Conservation (phyloP, 2,797 vertebrate species). For the Atherinosoma microstoma region DNA sequence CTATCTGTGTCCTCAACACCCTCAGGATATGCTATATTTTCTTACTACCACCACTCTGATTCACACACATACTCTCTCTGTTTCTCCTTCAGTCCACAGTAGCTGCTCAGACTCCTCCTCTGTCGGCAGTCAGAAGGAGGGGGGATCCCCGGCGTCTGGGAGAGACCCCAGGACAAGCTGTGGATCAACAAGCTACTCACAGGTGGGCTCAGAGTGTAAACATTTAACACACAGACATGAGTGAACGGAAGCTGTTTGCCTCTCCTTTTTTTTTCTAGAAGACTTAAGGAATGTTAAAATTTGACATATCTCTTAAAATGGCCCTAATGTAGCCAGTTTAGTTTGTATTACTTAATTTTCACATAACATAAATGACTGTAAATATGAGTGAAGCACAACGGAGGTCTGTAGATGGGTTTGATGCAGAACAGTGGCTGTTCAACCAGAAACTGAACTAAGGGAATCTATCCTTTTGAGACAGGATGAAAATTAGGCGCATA, state of each 20-base stretch:
- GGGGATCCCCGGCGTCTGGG: constrained; percentile 80
- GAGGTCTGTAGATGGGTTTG: not conserved
- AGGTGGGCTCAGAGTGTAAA: constrained; percentile 59
- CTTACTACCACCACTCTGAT: not conserved
- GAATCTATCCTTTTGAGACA: too few species aligned
- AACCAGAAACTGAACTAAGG: too few species aligned
- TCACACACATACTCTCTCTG: not conserved
- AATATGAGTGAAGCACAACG: not conserved
- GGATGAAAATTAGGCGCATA: too few species aligned
- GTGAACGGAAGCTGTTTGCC: not conserved
- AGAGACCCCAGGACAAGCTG: constrained; percentile 78
- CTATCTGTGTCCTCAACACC: not conserved
- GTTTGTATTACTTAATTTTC: too few species aligned
- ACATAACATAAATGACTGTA: not conserved
- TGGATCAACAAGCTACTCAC: constrained; percentile 71
- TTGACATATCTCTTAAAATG: not conserved
- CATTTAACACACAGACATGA: constrained; percentile 7
- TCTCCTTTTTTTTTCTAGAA: constrained; percentile 7
- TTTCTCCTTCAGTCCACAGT: constrained; percentile 78
- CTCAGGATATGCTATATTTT: constrained; percentile 1
- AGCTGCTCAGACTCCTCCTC: constrained; percentile 88
- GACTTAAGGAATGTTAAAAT: constrained; percentile 4
- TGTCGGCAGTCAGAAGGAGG: constrained; percentile 85
- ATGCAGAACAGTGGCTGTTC: not conserved
- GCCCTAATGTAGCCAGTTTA: not conserved